Evolutionary conservation across 2,113 vertebrate species (phyloP), one percentile per base, ranked within the genome.

Genomic region (Pao palembangensis): DNA sequence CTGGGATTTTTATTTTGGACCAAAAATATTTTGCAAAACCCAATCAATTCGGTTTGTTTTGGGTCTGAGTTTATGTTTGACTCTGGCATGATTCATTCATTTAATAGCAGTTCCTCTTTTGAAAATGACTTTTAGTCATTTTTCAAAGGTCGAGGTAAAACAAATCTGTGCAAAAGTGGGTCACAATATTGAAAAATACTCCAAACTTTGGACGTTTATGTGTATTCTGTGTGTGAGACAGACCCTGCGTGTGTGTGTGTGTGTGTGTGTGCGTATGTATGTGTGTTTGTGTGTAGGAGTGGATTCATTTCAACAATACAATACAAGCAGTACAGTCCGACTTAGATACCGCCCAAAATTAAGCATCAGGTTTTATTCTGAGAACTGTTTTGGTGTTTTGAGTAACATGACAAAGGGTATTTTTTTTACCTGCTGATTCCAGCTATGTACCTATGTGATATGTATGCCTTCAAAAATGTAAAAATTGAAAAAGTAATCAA

Each of bases 171-270:
- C 25, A 60, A n/a, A 46, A 41, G 47, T 71, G 16, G n/a, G 25
- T 61, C 6, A 50, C 34, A 67, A 16, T 90, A 91, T 89, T 38
- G 28, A 47, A 31, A 61, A 54, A 43, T 46, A 17, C 51, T n/a
- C 2, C 47, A 51, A 66, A 51, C 62, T 15, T 54, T 31, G 1
- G 19, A 46, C 19, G 8, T 54, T 41, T 51, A 15, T n/a, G 6
- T 31, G 61, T 50, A 0, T 2, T 48, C 81, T 2, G 3, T 55
- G n/a, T 20, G 19, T 67, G n/a, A 28, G 3, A 28, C 25, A 28
- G 25, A 28, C 6, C 25, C 25, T 51, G 15, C 63, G n/a, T 59
- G 20, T 42, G 23, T 20, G 20, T 23, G 2, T 23, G 21, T 23
- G 21, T 23, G 2, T 48, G 82, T 2, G 3, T 55, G n/a, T 20